phyloP scores from a whole-genome alignment of 2,797 vertebrate species.

The Poliocrania exsul region DNA sequence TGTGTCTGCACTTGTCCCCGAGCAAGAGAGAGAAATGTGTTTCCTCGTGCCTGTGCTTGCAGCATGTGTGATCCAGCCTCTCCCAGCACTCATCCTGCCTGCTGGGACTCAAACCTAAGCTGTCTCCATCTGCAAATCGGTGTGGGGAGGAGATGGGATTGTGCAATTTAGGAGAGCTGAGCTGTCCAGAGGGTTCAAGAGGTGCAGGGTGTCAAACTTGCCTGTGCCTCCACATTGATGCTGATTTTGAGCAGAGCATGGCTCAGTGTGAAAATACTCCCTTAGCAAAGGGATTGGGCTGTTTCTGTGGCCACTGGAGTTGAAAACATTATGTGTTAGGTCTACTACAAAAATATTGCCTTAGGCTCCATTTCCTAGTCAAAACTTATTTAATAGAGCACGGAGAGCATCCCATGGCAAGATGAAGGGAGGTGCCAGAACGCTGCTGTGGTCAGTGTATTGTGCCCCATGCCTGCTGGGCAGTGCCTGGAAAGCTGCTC shows the following conservation, averaged over 20 bases:
- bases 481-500: background rate
- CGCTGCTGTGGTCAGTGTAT: background rate
- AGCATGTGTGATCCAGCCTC: background rate
- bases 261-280: background rate
- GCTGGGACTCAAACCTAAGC: background rate
- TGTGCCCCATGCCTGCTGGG: background rate
- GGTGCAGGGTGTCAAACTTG: background rate
- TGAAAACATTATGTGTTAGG: background rate
- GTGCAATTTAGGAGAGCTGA: fast-evolving
- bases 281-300: background rate
- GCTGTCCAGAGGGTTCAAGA: fast-evolving
- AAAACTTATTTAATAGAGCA: background rate
- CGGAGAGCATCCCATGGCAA: background rate
- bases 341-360: background rate
- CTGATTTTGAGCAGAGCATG: background rate
- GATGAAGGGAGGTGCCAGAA: background rate
- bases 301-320: background rate
- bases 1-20: background rate
- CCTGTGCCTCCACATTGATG: background rate
- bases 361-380: background rate
- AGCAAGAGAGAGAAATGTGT: background rate
- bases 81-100: background rate
- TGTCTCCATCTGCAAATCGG: fast-evolving
- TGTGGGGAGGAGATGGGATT: background rate
- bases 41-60: background rate